phyloP scores from a whole-genome alignment of 2,113 vertebrate species.

The Psammodynastes pulverulentus region DNA sequence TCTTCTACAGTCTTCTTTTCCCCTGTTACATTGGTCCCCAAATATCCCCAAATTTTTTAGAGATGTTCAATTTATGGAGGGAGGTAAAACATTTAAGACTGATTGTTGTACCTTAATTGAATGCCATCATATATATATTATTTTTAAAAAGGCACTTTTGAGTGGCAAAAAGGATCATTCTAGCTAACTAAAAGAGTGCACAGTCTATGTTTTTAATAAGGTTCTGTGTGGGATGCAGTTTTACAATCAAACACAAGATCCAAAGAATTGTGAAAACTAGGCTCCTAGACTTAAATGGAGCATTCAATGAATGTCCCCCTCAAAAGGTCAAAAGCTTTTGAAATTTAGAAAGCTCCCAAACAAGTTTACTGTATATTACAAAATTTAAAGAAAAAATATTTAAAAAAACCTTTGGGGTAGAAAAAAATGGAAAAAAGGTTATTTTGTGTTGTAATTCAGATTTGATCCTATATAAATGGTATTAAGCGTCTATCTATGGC shows the following conservation, averaged over 20 bases:
- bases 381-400: background rate
- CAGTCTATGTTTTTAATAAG: background rate
- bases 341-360: background rate
- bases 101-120: background rate
- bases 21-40: background rate
- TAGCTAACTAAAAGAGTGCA: background rate
- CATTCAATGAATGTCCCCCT: background rate
- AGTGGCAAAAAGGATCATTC: background rate
- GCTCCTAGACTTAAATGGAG: background rate
- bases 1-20: background rate
- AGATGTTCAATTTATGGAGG: background rate
- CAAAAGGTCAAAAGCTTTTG: background rate
- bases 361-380: background rate
- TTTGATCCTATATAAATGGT: conserved; percentile 24
- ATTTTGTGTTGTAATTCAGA: background rate
- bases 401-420: fast-evolving
- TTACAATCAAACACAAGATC: background rate
- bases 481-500: fast-evolving
- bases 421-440: background rate
- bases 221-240: background rate
- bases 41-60: too few species aligned
- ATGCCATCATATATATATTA: background rate
- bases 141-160: background rate
- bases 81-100: background rate
- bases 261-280: background rate